phyloP scores from a whole-genome alignment of 1,140 invertebrate species.

The Ceratina japonica region DNA sequence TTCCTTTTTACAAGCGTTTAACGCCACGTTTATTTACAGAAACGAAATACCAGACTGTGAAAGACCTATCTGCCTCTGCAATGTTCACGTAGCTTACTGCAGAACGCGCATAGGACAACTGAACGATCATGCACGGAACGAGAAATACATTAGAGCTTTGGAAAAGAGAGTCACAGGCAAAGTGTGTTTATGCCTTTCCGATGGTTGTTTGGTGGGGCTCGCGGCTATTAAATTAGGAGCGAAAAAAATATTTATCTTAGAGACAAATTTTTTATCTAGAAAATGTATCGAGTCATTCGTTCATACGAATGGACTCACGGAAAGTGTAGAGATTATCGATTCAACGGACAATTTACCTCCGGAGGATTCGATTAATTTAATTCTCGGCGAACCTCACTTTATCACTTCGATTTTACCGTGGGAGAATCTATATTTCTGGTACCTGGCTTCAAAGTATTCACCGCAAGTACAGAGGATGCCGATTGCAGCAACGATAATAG shows the following conservation, averaged over 20 bases:
- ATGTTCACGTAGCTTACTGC: conserved; percentile 87
- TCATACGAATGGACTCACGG: conserved; percentile 75
- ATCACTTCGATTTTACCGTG: conserved; percentile 90
- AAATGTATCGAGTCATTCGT: conserved; percentile 82
- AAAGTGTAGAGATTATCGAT: conserved; percentile 80
- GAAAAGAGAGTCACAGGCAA: conserved; percentile 81
- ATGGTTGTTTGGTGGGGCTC: conserved; percentile 89
- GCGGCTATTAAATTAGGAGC: conserved; percentile 86
- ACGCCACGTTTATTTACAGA: conserved; percentile 46
- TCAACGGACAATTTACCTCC: conserved; percentile 79
- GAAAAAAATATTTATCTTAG: conserved; percentile 85
- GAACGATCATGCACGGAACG: conserved; percentile 86
- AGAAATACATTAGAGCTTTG: conserved; percentile 84
- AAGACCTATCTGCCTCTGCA: conserved; percentile 88
- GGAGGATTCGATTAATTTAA: conserved; percentile 82
- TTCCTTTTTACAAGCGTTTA: neutral
- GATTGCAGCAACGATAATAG: conserved; percentile 83
- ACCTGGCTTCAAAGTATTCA: conserved; percentile 80
- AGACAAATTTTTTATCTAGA: conserved; percentile 82
- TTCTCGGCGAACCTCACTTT: conserved; percentile 94
- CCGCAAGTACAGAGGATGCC: conserved; percentile 81
- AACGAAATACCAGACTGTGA: conserved; percentile 57
- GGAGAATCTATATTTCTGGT: conserved; percentile 93
- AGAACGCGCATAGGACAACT: conserved; percentile 92
- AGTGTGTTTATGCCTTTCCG: conserved; percentile 88